Base-by-base conservation (phyloP, 2,888 invertebrate genomes). In the Dicyrtomina minuta region DNA sequence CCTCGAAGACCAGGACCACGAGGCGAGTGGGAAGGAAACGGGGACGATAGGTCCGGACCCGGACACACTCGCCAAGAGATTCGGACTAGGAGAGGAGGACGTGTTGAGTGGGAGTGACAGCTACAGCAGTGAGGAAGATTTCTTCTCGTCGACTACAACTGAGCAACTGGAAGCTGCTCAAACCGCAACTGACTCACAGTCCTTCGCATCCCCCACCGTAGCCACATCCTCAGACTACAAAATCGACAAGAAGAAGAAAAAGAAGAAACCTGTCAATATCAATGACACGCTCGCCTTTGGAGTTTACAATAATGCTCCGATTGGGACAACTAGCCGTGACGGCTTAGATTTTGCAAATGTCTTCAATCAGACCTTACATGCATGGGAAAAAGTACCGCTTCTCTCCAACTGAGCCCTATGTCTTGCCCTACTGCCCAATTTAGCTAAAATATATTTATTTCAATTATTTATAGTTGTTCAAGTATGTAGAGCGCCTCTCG, bases 331-430 rank as follows among this genome's bases (percentile, higher is more conserved):
- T 26, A 41, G 49, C 4, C 12, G 20, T 1, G 13, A 13, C 12
- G 44, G 55, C 20, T 22, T 68, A n/a, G 53, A 68, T 60, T 68
- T 68, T 68, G 68, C 68, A 24, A 58, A 68, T 51, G 61, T 53
- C 26, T 68, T 68, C 27, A 68, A 68, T 61, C 61, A 68, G 26
- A 68, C 68, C 3, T 44, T 68, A 5, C 60, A 53, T 13, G 68
- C 68, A 6, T 68, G 68, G 68, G 68, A 68, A 27, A 39, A 22
- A 24, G 68, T 68, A 3, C 68, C 61, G 15, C 33, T 58, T 15
- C 49, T 65, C 39, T 51, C 62, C 13, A 62, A 62, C 49, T 62
- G 39, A 51, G 20, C 24, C n/a, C n/a, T n/a, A n/a, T n/a, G n/a
- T n/a, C n/a, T 43, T n/a, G n/a, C n/a, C n/a, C n/a, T n/a, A n/a